Percentiles rank a stretch among this genome's conserved stretches.
Conservation (phyloP, 2,113 vertebrate genomes). For the Zingel zingel region DNA sequence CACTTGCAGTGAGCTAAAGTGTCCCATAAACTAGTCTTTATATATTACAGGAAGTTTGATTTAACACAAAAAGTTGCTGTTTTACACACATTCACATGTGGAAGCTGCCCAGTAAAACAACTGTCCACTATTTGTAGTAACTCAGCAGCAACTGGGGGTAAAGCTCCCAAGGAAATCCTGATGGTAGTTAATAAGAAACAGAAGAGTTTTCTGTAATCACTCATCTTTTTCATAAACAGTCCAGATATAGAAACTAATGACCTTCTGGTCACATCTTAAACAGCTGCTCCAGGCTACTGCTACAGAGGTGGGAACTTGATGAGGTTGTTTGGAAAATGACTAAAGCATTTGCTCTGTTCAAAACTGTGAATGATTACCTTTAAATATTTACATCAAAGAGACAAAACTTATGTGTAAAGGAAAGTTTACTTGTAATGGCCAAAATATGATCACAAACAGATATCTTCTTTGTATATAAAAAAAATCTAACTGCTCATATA, state of each 20-base stretch:
- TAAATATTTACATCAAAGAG: neutral
- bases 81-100: neutral
- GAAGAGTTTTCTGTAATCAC: constrained; percentile 12
- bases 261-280: neutral
- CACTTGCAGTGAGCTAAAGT: neutral
- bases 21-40: neutral
- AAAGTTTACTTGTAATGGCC: neutral
- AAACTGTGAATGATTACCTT: neutral
- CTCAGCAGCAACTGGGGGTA: neutral
- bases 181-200: constrained; percentile 28
- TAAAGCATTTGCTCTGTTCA: neutral
- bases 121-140: constrained; percentile 13
- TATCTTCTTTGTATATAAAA: neutral
- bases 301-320: neutral
- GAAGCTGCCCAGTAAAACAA: constrained; percentile 1
- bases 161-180: constrained; percentile 13
- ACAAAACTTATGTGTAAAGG: neutral
- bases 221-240: constrained; percentile 14
- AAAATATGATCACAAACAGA: neutral
- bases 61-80: neutral
- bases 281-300: neutral
- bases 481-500: no score
- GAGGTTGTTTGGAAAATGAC: neutral
- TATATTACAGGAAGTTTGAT: constrained; percentile 4
- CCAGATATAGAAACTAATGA: neutral